Evolutionary conservation across 2,888 invertebrate species (phyloP).

Genomic region (Celastrina argiolus): DNA sequence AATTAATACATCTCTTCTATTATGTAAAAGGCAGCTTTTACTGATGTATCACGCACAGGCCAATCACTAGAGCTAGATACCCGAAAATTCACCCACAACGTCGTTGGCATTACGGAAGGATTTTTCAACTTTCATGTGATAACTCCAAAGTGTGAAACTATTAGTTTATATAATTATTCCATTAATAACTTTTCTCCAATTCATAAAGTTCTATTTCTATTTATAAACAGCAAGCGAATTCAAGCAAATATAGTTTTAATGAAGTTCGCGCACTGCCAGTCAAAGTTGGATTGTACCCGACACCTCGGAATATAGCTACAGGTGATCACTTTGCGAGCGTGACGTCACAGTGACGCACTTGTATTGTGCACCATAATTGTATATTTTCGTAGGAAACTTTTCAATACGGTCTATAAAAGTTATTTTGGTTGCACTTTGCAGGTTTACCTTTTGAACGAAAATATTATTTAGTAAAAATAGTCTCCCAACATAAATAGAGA

Average conservation of each 20-base stretch:
- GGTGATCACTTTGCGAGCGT: background rate
- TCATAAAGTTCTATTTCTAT: background rate
- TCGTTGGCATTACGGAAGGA: too few species aligned
- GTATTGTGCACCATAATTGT: conserved; percentile 12
- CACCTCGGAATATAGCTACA: conserved; percentile 6
- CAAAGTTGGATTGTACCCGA: background rate
- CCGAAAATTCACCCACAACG: too few species aligned
- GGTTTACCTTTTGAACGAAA: background rate
- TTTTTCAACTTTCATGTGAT: too few species aligned
- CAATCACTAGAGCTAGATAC: too few species aligned
- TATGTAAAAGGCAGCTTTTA: too few species aligned
- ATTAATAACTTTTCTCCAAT: too few species aligned
- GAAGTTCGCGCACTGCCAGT: background rate
- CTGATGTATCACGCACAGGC: too few species aligned
- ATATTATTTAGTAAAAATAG: background rate
- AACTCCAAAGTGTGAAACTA: too few species aligned
- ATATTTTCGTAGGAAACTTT: background rate
- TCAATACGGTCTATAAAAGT: background rate
- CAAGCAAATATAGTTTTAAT: background rate
- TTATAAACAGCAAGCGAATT: background rate
- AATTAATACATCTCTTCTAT: too few species aligned
- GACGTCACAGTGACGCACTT: conserved; percentile 6
- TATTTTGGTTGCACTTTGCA: background rate
- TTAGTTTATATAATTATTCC: too few species aligned
- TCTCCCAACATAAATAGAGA: background rate